Percentiles rank a stretch among this genome's conserved stretches.
These are phyloP conservation scores for Mystacornis crossleyi DNA, from an alignment of 2,113 vertebrate genomes.

Conservation along the genomic window DNA sequence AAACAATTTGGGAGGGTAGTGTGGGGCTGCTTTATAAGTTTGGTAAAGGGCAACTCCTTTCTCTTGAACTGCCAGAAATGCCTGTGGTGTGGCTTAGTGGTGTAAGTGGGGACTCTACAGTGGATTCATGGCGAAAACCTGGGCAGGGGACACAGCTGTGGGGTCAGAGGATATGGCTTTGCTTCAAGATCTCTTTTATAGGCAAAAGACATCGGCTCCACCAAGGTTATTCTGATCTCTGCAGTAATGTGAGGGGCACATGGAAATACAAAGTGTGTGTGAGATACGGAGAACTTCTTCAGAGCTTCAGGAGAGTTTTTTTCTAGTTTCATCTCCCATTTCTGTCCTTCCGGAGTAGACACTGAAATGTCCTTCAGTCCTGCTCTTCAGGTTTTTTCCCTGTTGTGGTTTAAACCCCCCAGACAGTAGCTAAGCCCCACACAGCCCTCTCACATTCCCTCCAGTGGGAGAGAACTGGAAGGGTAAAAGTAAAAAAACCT, in stretches of 20 bases:
- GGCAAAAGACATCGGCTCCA: not conserved
- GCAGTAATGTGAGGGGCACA: rapidly evolving
- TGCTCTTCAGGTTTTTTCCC: not conserved
- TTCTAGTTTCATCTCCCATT: not conserved
- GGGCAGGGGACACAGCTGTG: not conserved
- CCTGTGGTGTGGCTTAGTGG: not conserved
- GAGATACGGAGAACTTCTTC: not conserved
- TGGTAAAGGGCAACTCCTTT: not conserved
- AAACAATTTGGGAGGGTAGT: not conserved
- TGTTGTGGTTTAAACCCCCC: not conserved
- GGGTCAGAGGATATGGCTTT: not conserved
- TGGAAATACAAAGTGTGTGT: not conserved
- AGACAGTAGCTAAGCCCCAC: not conserved
- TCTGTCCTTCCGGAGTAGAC: not conserved
- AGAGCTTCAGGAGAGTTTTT: not conserved
- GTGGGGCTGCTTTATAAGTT: not conserved
- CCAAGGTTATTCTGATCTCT: not conserved
- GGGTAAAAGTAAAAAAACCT: not conserved
- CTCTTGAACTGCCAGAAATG: not conserved
- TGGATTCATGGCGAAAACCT: not conserved
- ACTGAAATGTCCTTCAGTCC: not conserved
- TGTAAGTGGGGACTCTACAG: not conserved
- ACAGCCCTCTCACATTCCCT: not conserved
- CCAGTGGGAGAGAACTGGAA: not conserved
- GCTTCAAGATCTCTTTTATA: not conserved